Evolutionary conservation across 53 echinoderm and acorn worm species (phyloP), one percentile per base, ranked within the genome.

Genomic region (Echinarachnius parma): DNA sequence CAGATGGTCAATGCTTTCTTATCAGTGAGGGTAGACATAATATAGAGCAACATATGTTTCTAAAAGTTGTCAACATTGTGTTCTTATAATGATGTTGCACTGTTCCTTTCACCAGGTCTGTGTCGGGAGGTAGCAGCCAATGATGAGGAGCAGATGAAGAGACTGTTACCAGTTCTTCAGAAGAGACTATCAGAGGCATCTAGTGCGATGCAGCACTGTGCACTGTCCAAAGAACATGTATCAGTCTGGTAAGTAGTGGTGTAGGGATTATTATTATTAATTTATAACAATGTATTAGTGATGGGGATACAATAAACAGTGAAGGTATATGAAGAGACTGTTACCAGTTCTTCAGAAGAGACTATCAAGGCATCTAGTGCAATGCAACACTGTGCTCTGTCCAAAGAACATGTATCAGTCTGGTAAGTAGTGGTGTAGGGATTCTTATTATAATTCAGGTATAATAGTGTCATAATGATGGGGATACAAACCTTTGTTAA

Each of bases 201-300:
- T 9, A 75, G 77, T 26, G 80, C 83, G 21, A 53, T 91, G 31
- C 64, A 76, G 28, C 52, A 76, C 10, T 88, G 87, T 57, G 80
- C 77, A 34, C 72, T 54, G 31, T 76, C 91, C 21, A 98, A 77
- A 62, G 85, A 88, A 52, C 80, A 84, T 29, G 56, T 98, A 2
- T 42, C 82, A 47, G 91, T 85, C n/a, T 98, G 98, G 98, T 98
- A 45, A 80, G 86, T 36, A n/a, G n/a, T n/a, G n/a, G n/a, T n/a
- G n/a, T n/a, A n/a, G n/a, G n/a, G n/a, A n/a, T n/a, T n/a, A n/a
- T n/a, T n/a, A n/a, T n/a, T n/a, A n/a, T n/a, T n/a, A n/a, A n/a
- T n/a, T n/a, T n/a, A n/a, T n/a, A n/a, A n/a, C n/a, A n/a, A n/a
- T n/a, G n/a, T n/a, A n/a, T n/a, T n/a, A n/a, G n/a, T n/a, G n/a